Base-by-base conservation (phyloP, 2,888 invertebrate genomes). In the Frankliniella intonsa region DNA sequence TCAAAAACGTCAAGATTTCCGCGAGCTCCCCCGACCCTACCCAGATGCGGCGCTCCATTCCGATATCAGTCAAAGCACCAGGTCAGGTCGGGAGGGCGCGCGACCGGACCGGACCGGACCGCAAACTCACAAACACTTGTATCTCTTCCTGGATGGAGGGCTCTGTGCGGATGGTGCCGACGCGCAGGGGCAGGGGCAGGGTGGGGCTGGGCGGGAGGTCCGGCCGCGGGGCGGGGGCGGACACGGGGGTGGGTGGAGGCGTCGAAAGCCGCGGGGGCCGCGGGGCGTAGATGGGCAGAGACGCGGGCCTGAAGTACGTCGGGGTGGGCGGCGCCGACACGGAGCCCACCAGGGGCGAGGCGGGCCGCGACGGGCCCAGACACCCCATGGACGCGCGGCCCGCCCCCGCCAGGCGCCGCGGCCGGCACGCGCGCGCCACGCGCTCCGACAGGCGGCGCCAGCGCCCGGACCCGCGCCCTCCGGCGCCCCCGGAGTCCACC, bases 141-240 rank as follows among this genome's bases (percentile, higher is more conserved):
- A 51, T 14, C 55, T 82, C 22, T 81, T 82, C 81, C 82, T 82
- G 81, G 82, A 81, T 81, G 55, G 82, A 80, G 76, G 27, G 79
- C 79, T 55, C 69, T 50, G 80, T 82, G 27, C 76, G 81, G 82
- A 81, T 82, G 82, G 81, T 80, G 62, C 51, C 69, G 81, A 83
- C 81, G 49, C 69, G 80, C 51, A 62, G 79, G 69, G 81, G 80
- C 50, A 87, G 86, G 65, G 86, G 38, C 80, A 83, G 85, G n/a
- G 85, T 84, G 65, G 62, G 11, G 14, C 85, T 83, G 50, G 85
- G 83, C 80, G 84, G 65, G 84, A 85, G 25, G 62, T 83, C 80
- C 80, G 80, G 25, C 81, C 27, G 82, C 62, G 25, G 83, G 55
- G 19, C 22, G 80, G 49, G 51, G 80, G 38, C 22, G 80, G 12